Evolutionary conservation across 1,140 invertebrate species (phyloP), one percentile per base, ranked within the genome.

Genomic region (Tetraneura akinire): DNA sequence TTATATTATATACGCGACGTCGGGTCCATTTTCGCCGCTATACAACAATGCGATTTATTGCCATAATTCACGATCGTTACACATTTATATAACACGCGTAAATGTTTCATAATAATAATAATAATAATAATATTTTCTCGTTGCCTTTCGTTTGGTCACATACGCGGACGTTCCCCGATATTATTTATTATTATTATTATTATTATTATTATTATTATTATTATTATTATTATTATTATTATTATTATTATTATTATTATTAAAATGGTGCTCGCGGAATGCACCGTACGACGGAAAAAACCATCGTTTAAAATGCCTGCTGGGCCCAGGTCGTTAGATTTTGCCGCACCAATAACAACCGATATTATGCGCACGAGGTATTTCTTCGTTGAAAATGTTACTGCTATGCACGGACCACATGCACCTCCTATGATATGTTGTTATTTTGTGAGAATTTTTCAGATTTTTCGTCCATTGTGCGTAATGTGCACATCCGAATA

Each of bases 21-120:
- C 11, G 18, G 11, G 51, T 57, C 47, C 71, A 23, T 21, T 71
- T 6, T 4, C 9, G 13, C 13, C 14, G 23, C 18, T 3, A 23
- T 21, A 13, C 23, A 14, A 23, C 70, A 23, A 68, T 42, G 26
- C 73, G 73, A 57, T 76, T 76, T 57, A 76, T 76, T 57, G 73
- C 73, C 6, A 76, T 55, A 42, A 76, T 74, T 74, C 23, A 53
- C 51, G n/a, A 74, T 74, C 51, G 71, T 57, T 74, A 74, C 51
- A 74, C 71, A 57, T 74, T 74, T 57, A 74, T 57, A 74, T 57
- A 74, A 37, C 51, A 32, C 32, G 8, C 32, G 8, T 8, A 37
- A 37, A 37, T 8, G 32, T 37, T 37, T 37, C 8, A 37, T 37
- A 37, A 37, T 37, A 37, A 37, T 37, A 37, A 37, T 37, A 37